Evolutionary conservation across 2,113 vertebrate species (phyloP).

Genomic region (Protobothrops mucrosquamatus): DNA sequence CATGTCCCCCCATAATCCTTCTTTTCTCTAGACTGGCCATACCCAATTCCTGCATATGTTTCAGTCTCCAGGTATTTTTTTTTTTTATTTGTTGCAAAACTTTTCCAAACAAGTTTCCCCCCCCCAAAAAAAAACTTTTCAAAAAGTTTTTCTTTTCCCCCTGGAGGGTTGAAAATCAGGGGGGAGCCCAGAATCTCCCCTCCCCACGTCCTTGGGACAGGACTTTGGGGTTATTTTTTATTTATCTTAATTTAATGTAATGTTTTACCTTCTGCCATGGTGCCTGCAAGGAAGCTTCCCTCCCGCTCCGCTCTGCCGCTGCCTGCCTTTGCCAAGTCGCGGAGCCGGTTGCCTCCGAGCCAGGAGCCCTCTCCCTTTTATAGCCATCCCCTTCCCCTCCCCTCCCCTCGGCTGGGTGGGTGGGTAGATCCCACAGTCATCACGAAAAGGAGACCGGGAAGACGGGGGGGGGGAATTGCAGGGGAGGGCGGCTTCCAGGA

Average conservation of each 20-base stretch:
- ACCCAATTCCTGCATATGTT: no score
- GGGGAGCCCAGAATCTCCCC: background rate
- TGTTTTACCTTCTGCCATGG: conserved; percentile 37
- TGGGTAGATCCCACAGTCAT: background rate
- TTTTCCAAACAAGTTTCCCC: no score
- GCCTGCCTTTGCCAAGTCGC: background rate
- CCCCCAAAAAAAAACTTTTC: no score
- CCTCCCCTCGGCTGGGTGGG: conserved; percentile 20
- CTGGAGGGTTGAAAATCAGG: background rate
- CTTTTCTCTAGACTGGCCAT: no score
- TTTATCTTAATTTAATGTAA: fast-evolving
- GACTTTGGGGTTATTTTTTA: no score
- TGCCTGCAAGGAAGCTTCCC: background rate
- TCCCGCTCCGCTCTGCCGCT: background rate
- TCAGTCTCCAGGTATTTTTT: no score
- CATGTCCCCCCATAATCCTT: no score
- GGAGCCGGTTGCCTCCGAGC: background rate
- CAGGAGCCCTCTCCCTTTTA: conserved; percentile 36
- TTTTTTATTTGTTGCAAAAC: no score
- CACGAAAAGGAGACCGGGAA: background rate
- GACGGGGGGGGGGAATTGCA: background rate
- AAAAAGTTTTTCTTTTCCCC: background rate
- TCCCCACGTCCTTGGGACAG: background rate
- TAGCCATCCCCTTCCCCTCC: conserved; percentile 2
- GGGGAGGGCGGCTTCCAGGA: background rate